These are phyloP conservation scores for Drosophila funebris DNA, from an alignment of 1,140 invertebrate genomes.

Conservation along the genomic window DNA sequence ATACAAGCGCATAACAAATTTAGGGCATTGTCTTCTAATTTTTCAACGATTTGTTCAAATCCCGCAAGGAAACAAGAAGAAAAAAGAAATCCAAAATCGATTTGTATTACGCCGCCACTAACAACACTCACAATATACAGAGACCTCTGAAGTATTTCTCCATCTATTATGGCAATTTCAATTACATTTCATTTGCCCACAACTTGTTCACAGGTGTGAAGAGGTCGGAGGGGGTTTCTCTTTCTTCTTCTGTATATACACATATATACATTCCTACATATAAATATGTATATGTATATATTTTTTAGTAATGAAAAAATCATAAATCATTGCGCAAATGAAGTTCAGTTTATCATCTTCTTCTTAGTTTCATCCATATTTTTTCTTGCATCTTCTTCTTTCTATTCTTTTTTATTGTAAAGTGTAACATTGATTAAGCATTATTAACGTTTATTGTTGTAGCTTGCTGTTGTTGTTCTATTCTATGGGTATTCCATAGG, in stretches of 20 bases:
- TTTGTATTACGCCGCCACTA: constrained; percentile 44
- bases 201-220: constrained; percentile 73
- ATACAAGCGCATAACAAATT: constrained; percentile 67
- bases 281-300: no score
- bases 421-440: constrained; percentile 82
- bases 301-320: constrained; percentile 69
- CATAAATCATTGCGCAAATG: constrained; percentile 78
- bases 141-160: background rate
- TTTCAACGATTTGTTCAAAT: constrained; percentile 61
- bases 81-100: constrained; percentile 49
- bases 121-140: constrained; percentile 34
- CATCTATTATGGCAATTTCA: constrained; percentile 32
- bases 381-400: constrained; percentile 26
- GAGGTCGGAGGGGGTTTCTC: constrained; percentile 29
- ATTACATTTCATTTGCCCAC: constrained; percentile 67
- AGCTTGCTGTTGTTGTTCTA: constrained; percentile 61
- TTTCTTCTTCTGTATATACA: constrained; percentile 27
- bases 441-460: constrained; percentile 78
- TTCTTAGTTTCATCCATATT: constrained; percentile 27
- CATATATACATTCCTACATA: no score
- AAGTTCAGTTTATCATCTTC: constrained; percentile 52
- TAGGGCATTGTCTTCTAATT: constrained; percentile 66
- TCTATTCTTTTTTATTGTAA: constrained; percentile 72
- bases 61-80: constrained; percentile 28
- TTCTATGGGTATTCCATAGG: constrained; percentile 36